Evolutionary conservation across 2,113 vertebrate genomes (phyloP).

Genomic region (Rhizomys pruinosus): DNA sequence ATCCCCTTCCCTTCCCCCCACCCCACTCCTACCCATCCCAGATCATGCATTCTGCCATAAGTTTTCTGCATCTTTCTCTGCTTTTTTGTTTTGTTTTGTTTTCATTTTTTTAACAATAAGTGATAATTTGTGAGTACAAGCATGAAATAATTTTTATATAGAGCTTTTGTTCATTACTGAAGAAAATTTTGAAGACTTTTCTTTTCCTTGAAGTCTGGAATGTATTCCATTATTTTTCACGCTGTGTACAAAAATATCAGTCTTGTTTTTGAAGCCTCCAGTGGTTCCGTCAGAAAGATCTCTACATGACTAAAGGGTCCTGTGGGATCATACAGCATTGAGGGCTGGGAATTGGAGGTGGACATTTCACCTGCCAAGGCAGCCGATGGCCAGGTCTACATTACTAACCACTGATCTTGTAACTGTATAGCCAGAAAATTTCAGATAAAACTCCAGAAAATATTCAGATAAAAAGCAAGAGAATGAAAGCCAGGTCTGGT

Average conservation of each 20-base stretch:
- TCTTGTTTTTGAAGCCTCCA: background rate
- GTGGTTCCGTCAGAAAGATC: background rate
- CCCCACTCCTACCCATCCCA: too few relatives aligned
- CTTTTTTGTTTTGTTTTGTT: too few relatives aligned
- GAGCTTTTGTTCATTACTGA: background rate
- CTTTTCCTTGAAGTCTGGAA: background rate
- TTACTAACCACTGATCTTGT: background rate
- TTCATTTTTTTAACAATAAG: too few relatives aligned
- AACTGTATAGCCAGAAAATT: background rate
- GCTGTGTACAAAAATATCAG: background rate
- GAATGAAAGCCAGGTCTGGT: too few relatives aligned
- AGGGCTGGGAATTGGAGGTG: accelerated
- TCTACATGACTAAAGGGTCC: background rate
- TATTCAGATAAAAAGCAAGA: too few relatives aligned
- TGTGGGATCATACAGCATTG: background rate
- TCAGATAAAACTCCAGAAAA: conserved; percentile 19
- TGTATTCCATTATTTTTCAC: background rate
- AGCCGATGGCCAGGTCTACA: background rate
- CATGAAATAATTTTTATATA: background rate
- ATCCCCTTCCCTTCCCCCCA: too few relatives aligned
- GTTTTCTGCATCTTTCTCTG: too few relatives aligned
- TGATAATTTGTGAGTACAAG: too few relatives aligned
- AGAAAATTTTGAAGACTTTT: background rate
- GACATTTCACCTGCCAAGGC: background rate
- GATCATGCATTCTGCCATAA: too few relatives aligned